Conservation (phyloP, 2,113 vertebrate genomes). For the Tyto alba region DNA sequence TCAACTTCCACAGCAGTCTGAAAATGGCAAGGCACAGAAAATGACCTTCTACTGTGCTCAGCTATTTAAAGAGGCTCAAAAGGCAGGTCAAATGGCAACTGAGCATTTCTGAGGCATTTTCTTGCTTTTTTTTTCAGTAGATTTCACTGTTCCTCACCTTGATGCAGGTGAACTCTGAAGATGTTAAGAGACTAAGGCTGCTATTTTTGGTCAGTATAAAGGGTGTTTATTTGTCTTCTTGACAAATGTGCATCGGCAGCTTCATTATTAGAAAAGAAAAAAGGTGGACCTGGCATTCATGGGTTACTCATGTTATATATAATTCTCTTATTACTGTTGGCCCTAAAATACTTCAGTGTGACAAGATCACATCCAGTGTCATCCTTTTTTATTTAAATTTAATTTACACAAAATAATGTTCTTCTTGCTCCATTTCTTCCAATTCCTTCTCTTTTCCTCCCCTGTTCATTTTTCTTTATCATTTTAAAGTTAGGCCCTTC, state of each 20-base stretch:
- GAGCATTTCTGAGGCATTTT: background rate
- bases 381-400: conserved; percentile 73
- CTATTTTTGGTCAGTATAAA: background rate
- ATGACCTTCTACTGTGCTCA: background rate
- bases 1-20: background rate
- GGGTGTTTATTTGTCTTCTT: conserved; percentile 41
- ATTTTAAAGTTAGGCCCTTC: conserved; percentile 32
- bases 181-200: background rate
- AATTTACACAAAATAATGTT: conserved; percentile 72
- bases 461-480: conserved; percentile 61
- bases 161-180: background rate
- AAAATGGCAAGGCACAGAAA: background rate
- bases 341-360: conserved; percentile 46
- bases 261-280: background rate
- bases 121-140: background rate
- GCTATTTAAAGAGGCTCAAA: background rate
- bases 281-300: background rate
- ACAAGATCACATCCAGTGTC: conserved; percentile 60
- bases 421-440: conserved; percentile 70
- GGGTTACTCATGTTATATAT: conserved; percentile 25
- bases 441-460: conserved; percentile 52
- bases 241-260: background rate
- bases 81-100: background rate
- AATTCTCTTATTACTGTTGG: conserved; percentile 43
- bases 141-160: background rate